phyloP scores from a whole-genome alignment of 2,113 vertebrate genomes.

The Odocoileus virginianus region DNA sequence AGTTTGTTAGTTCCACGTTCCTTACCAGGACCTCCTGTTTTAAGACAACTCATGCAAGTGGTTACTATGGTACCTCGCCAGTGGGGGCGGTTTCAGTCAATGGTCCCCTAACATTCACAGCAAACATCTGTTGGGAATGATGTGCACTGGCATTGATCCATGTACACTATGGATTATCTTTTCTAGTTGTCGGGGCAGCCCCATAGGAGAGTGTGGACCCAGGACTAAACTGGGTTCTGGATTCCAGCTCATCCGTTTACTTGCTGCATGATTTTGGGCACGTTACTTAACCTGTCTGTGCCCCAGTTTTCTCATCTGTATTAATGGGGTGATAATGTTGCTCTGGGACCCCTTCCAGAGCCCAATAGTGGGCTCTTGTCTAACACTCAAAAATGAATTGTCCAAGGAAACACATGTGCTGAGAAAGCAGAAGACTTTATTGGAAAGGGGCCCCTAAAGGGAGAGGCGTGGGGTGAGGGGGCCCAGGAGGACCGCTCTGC shows the following conservation, averaged over 20 bases:
- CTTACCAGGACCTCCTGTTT: background rate
- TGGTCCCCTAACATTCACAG: background rate
- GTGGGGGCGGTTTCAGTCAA: background rate
- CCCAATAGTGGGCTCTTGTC: background rate
- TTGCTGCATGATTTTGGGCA: background rate
- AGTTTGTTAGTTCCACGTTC: background rate
- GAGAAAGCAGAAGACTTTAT: background rate
- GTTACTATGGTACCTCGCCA: background rate
- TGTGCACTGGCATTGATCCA: background rate
- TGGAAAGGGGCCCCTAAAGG: background rate
- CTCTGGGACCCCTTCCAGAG: background rate
- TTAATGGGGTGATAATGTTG: background rate
- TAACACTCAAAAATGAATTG: background rate
- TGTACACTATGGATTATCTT: background rate
- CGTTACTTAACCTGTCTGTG: background rate
- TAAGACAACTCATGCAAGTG: background rate
- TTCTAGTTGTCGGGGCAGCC: background rate
- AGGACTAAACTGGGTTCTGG: background rate
- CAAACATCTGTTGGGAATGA: background rate
- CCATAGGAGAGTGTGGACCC: background rate
- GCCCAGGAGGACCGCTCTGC: background rate
- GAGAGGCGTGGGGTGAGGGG: background rate
- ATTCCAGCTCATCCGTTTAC: background rate
- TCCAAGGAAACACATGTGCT: background rate
- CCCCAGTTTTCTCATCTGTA: background rate